Percentiles rank a stretch among this genome's conserved stretches.
These are phyloP conservation scores for Dendrophyllia cribrosa DNA, from an alignment of 64 coral and sea anemone genomes.

Conservation along the genomic window DNA sequence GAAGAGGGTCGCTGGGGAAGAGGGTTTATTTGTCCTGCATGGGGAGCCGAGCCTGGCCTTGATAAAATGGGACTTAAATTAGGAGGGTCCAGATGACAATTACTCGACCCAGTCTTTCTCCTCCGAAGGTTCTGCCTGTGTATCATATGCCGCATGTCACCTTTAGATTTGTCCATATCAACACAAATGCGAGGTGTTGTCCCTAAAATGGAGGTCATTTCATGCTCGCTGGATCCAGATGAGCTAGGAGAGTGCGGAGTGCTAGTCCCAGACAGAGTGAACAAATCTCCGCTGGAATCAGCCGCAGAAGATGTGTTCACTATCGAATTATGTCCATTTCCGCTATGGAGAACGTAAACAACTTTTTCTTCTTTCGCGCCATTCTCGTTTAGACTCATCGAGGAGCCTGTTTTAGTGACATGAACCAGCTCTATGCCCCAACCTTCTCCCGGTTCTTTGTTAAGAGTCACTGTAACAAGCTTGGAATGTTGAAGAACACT, in stretches of 20 bases:
- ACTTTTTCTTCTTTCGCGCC: constrained; percentile 41
- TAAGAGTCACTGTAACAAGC: constrained; percentile 56
- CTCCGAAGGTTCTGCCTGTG: constrained; percentile 44
- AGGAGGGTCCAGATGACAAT: background rate
- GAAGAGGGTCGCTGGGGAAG: constrained; percentile 43
- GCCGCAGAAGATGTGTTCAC: background rate
- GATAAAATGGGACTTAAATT: constrained; percentile 37
- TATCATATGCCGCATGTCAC: constrained; percentile 45
- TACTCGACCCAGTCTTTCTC: background rate
- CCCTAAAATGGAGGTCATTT: constrained; percentile 12
- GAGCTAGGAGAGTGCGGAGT: background rate
- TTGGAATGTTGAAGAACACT: constrained; percentile 65
- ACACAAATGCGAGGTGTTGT: background rate
- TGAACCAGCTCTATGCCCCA: constrained; percentile 83
- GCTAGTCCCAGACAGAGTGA: background rate
- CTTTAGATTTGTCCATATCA: background rate
- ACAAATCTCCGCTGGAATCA: background rate
- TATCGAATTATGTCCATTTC: constrained; percentile 70
- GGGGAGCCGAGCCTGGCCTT: constrained; percentile 29
- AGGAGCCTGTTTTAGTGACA: constrained; percentile 65
- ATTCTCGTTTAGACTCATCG: background rate
- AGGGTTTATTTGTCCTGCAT: constrained; percentile 12
- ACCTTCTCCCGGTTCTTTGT: constrained; percentile 40
- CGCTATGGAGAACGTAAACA: constrained; percentile 79
- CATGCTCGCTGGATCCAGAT: constrained; percentile 16